phyloP scores from a whole-genome alignment of 1,140 invertebrate genomes.

The Prorops nasuta region DNA sequence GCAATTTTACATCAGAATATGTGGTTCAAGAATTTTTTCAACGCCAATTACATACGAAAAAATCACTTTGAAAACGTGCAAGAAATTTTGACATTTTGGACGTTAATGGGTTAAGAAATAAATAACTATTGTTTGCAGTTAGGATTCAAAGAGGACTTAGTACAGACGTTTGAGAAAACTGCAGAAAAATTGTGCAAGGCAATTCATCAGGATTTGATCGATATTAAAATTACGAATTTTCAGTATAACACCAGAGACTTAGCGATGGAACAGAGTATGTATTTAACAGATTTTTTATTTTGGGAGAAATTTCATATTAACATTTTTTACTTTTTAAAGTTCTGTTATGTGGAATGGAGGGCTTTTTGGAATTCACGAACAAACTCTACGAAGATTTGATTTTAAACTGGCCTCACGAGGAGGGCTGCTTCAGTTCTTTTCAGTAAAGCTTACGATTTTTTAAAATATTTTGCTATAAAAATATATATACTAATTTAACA shows the following conservation, averaged over 20 bases:
- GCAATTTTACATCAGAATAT: too few relatives aligned
- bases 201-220: conserved; percentile 39
- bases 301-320: not conserved
- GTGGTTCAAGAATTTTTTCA: too few relatives aligned
- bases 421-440: conserved; percentile 36
- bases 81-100: too few relatives aligned
- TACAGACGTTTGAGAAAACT: too few relatives aligned
- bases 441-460: conserved; percentile 19
- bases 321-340: conserved; percentile 33
- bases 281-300: not conserved
- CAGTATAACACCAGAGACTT: conserved; percentile 37
- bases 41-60: too few relatives aligned
- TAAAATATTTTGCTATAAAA: conserved; percentile 8
- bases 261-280: conserved; percentile 48
- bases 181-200: too few relatives aligned
- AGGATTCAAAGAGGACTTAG: too few relatives aligned
- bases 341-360: conserved; percentile 48
- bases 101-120: too few relatives aligned
- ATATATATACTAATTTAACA: not conserved
- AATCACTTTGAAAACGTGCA: too few relatives aligned
- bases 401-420: conserved; percentile 31
- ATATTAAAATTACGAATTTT: conserved; percentile 33
- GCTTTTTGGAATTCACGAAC: conserved; percentile 40
- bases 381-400: conserved; percentile 34
- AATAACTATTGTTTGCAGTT: too few relatives aligned